A percentile compares a stretch with the other conserved stretches of the same genome.
Conservation (phyloP, 2,888 invertebrate species). For the Ochropleura leucogaster region DNA sequence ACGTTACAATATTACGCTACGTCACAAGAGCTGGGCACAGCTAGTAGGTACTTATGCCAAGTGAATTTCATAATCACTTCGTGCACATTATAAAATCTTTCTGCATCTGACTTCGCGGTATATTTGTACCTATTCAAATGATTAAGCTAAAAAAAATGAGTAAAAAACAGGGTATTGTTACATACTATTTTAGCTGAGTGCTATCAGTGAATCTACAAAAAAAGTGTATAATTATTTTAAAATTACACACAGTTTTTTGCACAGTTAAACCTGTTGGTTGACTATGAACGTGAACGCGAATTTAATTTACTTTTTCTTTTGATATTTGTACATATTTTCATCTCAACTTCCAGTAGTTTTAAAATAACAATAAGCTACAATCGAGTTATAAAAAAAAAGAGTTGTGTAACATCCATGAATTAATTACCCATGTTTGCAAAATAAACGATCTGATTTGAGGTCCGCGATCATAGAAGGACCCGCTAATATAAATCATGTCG, state of each 20-base stretch:
- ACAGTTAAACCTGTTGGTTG: neutral
- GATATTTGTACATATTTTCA: neutral
- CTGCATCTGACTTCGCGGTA: neutral
- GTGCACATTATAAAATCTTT: conserved; percentile 22
- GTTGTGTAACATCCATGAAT: too few species aligned
- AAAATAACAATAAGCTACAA: neutral
- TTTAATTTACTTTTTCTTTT: neutral
- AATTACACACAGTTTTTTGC: neutral
- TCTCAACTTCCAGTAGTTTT: neutral
- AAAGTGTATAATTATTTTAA: neutral
- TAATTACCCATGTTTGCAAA: too few species aligned
- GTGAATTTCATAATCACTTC: neutral
- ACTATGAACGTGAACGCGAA: too few species aligned
- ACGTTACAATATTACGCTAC: too few species aligned
- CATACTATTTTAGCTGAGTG: neutral
- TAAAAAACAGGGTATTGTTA: neutral
- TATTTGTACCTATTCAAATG: neutral
- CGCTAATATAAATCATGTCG: conserved; percentile 16
- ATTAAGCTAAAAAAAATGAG: neutral
- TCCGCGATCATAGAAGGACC: neutral
- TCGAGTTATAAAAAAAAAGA: neutral
- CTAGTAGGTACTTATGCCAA: neutral
- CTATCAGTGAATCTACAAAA: neutral
- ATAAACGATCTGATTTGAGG: neutral
- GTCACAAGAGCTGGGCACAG: too few species aligned